These are phyloP conservation scores for Carassius carassius DNA, from an alignment of 2,113 vertebrate genomes.

Conservation along the genomic window DNA sequence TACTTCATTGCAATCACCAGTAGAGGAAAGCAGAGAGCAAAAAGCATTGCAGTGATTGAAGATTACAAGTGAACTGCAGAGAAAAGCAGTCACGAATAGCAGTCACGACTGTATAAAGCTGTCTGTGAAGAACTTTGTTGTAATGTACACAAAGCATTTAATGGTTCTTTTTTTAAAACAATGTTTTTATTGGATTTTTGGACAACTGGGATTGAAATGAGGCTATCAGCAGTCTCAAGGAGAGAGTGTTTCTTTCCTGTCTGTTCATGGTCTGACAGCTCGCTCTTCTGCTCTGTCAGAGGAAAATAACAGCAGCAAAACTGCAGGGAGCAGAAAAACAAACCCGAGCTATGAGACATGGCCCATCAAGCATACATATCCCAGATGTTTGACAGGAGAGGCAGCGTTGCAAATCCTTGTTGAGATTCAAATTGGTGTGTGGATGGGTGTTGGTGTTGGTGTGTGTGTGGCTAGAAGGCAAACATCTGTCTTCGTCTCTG, in stretches of 20 bases:
- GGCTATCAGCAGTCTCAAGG: slow-evolving; percentile 3
- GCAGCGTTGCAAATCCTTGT: slow-evolving; percentile 32
- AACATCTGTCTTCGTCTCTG: neutral
- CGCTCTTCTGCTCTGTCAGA: slow-evolving; percentile 25
- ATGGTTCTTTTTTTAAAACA: neutral
- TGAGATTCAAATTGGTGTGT: neutral
- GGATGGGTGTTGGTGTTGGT: neutral
- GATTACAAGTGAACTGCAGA: neutral
- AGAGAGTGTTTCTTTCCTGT: neutral
- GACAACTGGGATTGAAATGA: slow-evolving; percentile 1
- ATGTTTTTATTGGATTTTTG: slow-evolving; percentile 4
- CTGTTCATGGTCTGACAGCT: slow-evolving; percentile 24
- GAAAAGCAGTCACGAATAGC: slow-evolving; percentile 30
- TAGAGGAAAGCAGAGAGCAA: slow-evolving; percentile 38
- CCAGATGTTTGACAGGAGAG: slow-evolving; percentile 26
- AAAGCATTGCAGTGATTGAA: slow-evolving; percentile 4
- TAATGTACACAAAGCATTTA: slow-evolving; percentile 8
- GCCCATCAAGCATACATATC: slow-evolving; percentile 29
- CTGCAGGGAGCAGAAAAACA: slow-evolving; percentile 33
- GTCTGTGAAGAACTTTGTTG: neutral
- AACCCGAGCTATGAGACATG: neutral
- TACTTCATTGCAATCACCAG: slow-evolving; percentile 16
- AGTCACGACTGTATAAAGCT: slow-evolving; percentile 28
- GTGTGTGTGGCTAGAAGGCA: neutral
- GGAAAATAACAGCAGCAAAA: slow-evolving; percentile 24